Evolutionary conservation across 1,140 invertebrate genomes (phyloP), one percentile per base, ranked within the genome.

Genomic region (Psix sp.): DNA sequence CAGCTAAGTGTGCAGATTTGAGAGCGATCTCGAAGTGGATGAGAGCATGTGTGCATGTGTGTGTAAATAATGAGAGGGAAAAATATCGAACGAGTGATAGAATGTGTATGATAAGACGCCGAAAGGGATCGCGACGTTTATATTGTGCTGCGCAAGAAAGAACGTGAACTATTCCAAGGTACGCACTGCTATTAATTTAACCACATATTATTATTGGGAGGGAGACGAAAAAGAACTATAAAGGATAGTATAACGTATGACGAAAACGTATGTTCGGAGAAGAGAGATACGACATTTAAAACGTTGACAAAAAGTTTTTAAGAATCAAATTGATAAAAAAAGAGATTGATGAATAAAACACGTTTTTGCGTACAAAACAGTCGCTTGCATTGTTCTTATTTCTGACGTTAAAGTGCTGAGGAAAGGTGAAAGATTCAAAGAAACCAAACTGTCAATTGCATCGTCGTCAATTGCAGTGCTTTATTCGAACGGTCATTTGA

Each of bases 131-230:
- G 84, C 82, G 86, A 86, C 82, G 84, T 87, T 87, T 87, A 86
- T 87, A 87, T 87, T 87, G 84, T 86, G 86, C 84, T 87, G 82
- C 84, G 84, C 82, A 87, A 87, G 84, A 87, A 87, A 87, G 85
- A 86, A 87, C 84, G 85, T 86, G 85, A 87, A 87, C 86, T 83
- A 86, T 86, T 87, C 85, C 86, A 87, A 87, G 86, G 84, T 86
- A 86, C 84, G 85, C 85, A 82, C 84, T 86, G 85, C 80, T 85
- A 84, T 85, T 86, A 85, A 81, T 85, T 85, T 77, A 79, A 86
- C 82, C 84, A 86, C 82, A 81, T 83, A 86, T 83, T 83, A 84
- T 82, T 85, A 84, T 83, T 85, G 81, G 78, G 49, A 63, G 49
- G 29, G 48, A 35, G 56, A 54, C 21, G 29, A n/a, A 43, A 17